phyloP scores from a whole-genome alignment of 2,888 invertebrate genomes.

The Metallyticus violacea region DNA sequence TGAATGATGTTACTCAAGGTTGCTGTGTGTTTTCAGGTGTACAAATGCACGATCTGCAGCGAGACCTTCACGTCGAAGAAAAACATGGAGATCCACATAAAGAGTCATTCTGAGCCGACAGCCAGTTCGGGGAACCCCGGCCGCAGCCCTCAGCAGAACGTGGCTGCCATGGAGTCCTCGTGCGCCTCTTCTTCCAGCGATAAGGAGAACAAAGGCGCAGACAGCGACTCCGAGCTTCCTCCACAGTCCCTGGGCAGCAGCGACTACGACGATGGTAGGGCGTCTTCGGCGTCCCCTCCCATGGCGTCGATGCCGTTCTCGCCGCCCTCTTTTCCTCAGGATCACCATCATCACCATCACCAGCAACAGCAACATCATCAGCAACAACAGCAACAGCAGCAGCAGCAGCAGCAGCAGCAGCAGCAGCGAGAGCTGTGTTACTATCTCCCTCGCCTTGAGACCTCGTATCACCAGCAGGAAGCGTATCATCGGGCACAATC shows the following conservation, averaged over 20 bases:
- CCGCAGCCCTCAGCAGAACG: constrained; percentile 30
- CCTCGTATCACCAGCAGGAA: constrained; percentile 51
- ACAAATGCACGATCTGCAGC: constrained; percentile 88
- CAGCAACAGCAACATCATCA: constrained; percentile 42
- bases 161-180: constrained; percentile 36
- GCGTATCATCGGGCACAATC: constrained; percentile 43
- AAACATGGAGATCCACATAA: constrained; percentile 86
- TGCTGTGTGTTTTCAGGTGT: constrained; percentile 47
- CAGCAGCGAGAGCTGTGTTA: constrained; percentile 44
- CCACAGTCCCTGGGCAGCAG: constrained; percentile 38
- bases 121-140: constrained; percentile 24
- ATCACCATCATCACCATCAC: constrained; percentile 38
- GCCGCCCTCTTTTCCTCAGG: constrained; percentile 25
- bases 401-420: constrained; percentile 25
- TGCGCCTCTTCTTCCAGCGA: constrained; percentile 42
- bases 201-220: constrained; percentile 50
- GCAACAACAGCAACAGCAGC: constrained; percentile 37
- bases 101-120: constrained; percentile 63
- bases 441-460: constrained; percentile 49
- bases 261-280: constrained; percentile 30
- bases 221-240: constrained; percentile 41
- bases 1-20: too few relatives aligned
- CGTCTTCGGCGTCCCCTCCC: constrained; percentile 5
- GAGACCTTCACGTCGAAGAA: constrained; percentile 89
- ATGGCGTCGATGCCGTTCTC: constrained; percentile 11